Conservation (phyloP, 2,888 invertebrate species). For the Apoda limacodes region DNA sequence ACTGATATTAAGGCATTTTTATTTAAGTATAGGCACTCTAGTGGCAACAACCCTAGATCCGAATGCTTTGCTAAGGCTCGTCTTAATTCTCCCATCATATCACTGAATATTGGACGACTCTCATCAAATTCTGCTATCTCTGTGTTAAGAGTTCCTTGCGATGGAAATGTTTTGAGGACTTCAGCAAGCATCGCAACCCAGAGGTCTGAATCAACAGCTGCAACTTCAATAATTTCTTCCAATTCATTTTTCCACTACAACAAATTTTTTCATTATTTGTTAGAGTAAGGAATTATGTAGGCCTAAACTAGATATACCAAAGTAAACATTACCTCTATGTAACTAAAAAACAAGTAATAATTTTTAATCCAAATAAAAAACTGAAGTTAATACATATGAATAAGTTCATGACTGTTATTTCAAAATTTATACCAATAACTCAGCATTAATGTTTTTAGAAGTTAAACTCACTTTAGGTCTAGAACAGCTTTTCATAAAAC, state of each 20-base stretch:
- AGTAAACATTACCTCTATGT: no score
- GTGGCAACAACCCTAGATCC: conserved; percentile 88
- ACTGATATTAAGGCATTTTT: conserved; percentile 91
- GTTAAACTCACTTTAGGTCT: no score
- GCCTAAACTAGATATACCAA: no score
- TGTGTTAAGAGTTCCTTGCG: conserved; percentile 89
- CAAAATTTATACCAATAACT: no score
- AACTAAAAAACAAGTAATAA: no score
- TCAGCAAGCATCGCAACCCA: conserved; percentile 99
- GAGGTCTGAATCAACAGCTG: conserved; percentile 91
- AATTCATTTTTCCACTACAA: conserved; percentile 90
- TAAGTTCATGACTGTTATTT: no score
- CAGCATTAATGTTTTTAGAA: no score
- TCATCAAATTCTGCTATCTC: conserved; percentile 91
- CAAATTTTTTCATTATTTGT: conserved; percentile 6
- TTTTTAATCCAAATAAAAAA: background rate
- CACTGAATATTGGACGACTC: conserved; percentile 89
- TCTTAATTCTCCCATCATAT: conserved; percentile 86
- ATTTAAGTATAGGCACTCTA: conserved; percentile 97
- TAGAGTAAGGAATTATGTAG: background rate
- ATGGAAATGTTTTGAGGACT: conserved; percentile 93
- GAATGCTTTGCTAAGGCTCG: conserved; percentile 86
- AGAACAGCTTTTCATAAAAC: no score
- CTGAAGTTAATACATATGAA: conserved; percentile 3
- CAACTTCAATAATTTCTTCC: conserved; percentile 95